Conservation (phyloP, 2,888 invertebrate species). For the Drosophila emarginata region DNA sequence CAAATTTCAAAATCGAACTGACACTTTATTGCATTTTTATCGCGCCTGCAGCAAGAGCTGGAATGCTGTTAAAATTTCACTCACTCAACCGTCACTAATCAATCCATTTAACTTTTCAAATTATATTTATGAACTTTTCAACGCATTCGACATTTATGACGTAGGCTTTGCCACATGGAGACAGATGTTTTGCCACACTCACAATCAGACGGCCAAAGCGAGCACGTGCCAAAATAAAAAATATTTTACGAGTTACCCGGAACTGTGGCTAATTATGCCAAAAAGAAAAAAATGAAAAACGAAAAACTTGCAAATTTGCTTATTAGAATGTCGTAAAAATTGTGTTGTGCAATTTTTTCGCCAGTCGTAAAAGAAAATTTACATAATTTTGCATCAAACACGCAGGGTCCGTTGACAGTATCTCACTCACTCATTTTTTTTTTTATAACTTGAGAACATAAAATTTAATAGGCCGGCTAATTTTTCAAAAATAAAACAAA, state of each 20-base stretch:
- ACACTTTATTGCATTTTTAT: constrained; percentile 79
- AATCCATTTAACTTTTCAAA: constrained; percentile 70
- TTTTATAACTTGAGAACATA: constrained; percentile 32
- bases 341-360: constrained; percentile 33
- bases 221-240: constrained; percentile 59
- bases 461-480: constrained; percentile 39
- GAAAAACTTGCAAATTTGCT: constrained; percentile 53
- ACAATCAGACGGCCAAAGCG: neutral
- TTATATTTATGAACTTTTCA: constrained; percentile 62
- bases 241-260: constrained; percentile 44
- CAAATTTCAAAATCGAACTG: constrained; percentile 61
- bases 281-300: constrained; percentile 21
- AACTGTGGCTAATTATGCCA: constrained; percentile 62
- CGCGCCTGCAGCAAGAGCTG: constrained; percentile 59
- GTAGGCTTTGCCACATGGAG: constrained; percentile 12
- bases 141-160: constrained; percentile 67
- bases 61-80: constrained; percentile 45
- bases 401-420: constrained; percentile 27
- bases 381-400: constrained; percentile 39
- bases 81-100: constrained; percentile 77
- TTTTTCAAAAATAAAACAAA: constrained; percentile 29
- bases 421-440: neutral
- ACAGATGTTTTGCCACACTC: constrained; percentile 30
- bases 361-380: constrained; percentile 41
- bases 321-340: constrained; percentile 47